Percentiles rank a stretch among this genome's conserved stretches.
These are phyloP conservation scores for Dorcus parallelipipedus DNA, from an alignment of 2,888 invertebrate genomes.

Conservation along the genomic window DNA sequence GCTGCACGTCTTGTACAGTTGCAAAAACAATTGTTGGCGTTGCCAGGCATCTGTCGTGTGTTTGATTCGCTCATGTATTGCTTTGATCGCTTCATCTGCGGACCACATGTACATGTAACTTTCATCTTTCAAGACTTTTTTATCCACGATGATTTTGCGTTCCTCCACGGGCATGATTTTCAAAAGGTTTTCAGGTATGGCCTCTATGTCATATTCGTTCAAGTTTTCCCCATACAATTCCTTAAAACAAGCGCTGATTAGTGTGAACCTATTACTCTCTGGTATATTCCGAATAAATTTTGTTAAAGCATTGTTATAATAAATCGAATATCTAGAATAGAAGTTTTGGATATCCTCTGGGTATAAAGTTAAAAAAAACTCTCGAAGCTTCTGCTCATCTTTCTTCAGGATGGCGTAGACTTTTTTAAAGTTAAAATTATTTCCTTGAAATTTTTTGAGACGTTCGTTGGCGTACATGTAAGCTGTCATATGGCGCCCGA, in stretches of 20 bases:
- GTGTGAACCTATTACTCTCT: neutral
- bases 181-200: neutral
- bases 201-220: neutral
- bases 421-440: constrained; percentile 1
- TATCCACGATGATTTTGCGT: constrained; percentile 1
- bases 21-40: neutral
- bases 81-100: neutral
- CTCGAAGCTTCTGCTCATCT: neutral
- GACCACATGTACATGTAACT: neutral
- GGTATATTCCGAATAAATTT: neutral
- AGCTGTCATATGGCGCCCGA: constrained; percentile 8
- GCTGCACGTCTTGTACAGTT: constrained; percentile 1
- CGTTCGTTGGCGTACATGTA: constrained; percentile 5
- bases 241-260: constrained; percentile 2
- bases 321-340: neutral
- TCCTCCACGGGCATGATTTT: constrained; percentile 2
- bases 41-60: neutral
- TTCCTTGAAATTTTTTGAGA: neutral
- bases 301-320: neutral
- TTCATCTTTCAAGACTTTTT: constrained; percentile 2
- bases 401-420: constrained; percentile 1
- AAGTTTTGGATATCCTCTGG: constrained; percentile 9
- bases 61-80: constrained; percentile 1
- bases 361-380: constrained; percentile 4
- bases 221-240: constrained; percentile 2